Base-by-base conservation (phyloP, 2,797 vertebrate species). In the Myotis planiceps region DNA sequence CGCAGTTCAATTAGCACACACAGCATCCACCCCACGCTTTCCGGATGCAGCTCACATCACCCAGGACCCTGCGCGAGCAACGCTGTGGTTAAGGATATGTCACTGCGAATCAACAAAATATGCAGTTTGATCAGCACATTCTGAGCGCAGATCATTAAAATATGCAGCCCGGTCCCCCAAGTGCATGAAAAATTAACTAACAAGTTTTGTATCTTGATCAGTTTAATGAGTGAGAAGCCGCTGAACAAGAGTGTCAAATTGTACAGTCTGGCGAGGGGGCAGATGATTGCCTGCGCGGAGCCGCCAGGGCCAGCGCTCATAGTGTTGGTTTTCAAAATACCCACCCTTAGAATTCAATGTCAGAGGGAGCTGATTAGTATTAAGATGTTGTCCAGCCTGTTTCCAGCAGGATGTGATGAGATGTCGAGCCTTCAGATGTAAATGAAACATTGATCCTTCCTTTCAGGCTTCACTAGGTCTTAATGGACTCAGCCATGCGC, bases 401-500 rank as follows among this genome's bases (percentile, higher is more conserved):
- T 75, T 71, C 97, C 51, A 15, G 63, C 25, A 88, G 91, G 19
- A 51, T 89, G 91, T 92, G 96, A 87, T 96, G 97, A 93, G 96
- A 88, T 95, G 94, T 82, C 86, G 69, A 45, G 94, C 87, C 97
- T 98, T 97, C 97, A 96, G 97, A 97, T 98, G 98, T 97, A 98
- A 97, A 97, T 97, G 97, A 98, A 98, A 90, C 93, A 96, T 92
- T 81, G 95, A 95, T 96, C 93, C 68, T 88, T 53, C 72, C 71
- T 96, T 95, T 84, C 95, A 97, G 97, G 96, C 93, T 72, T 95
- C 85, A 74, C 90, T 97, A 90, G 85, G 92, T 96, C 97, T 79
- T 98, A 96, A 96, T 95, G 95, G 98, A 96, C 93, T 96, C 97
- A 88, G 97, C 88, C 34, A 89, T 95, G 96, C 3, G 27, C 81